A percentile compares a stretch with the other conserved stretches of the same genome.
These are phyloP conservation scores for Otis tarda DNA, from an alignment of 2,113 vertebrate species.

Conservation along the genomic window DNA sequence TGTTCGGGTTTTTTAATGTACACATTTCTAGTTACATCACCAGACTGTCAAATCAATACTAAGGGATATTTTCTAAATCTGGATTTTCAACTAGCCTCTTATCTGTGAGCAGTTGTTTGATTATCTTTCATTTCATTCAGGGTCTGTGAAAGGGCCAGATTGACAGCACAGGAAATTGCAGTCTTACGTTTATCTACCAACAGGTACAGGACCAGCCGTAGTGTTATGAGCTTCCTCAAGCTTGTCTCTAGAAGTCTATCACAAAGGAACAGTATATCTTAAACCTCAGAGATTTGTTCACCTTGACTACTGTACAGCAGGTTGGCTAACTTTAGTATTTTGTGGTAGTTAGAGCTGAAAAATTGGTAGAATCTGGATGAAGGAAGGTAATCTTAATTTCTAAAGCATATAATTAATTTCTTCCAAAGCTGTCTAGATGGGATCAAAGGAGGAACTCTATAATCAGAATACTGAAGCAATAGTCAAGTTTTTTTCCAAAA, in stretches of 20 bases:
- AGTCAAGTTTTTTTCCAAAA: neutral
- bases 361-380: neutral
- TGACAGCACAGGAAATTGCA: neutral
- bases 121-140: neutral
- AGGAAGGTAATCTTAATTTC: neutral
- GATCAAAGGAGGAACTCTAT: neutral
- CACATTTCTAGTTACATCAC: neutral
- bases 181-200: neutral
- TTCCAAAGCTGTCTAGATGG: neutral
- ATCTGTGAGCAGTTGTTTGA: neutral
- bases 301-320: neutral
- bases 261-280: neutral
- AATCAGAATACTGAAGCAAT: neutral
- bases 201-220: neutral
- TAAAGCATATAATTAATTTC: neutral
- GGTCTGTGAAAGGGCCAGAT: neutral
- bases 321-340: neutral
- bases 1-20: neutral
- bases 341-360: neutral
- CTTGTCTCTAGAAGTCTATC: neutral
- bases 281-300: neutral
- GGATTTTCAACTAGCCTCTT: constrained; percentile 1
- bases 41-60: neutral
- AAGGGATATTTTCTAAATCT: neutral
- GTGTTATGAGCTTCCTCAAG: neutral